Evolutionary conservation across 2,113 vertebrate species (phyloP).

Genomic region (Rhinoptilus africanus): DNA sequence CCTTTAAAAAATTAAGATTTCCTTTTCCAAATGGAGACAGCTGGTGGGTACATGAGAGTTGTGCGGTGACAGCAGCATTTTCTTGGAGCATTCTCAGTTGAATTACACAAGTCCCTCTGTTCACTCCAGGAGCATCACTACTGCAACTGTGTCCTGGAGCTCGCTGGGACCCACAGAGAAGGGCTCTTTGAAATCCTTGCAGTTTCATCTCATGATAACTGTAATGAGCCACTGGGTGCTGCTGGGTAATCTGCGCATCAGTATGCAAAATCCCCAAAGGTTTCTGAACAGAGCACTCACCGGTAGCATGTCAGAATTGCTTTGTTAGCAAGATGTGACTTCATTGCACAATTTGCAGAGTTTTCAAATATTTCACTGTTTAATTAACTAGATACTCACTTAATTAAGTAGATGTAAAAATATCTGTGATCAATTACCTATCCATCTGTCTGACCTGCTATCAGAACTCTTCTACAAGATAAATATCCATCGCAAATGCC

Average conservation of each 20-base stretch:
- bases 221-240: background rate
- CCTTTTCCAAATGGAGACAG: slow-evolving; percentile 40
- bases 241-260: background rate
- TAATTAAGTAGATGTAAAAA: background rate
- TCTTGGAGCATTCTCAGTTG: background rate
- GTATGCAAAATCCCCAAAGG: background rate
- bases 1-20: background rate
- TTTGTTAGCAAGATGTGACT: background rate
- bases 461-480: background rate
- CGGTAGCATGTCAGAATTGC: background rate
- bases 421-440: background rate
- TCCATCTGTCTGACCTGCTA: background rate
- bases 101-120: background rate
- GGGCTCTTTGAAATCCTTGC: slow-evolving; percentile 15
- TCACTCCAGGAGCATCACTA: background rate
- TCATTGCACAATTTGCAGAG: background rate
- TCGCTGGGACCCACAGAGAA: background rate
- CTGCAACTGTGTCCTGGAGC: background rate
- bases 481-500: background rate
- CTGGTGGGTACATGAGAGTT: slow-evolving; percentile 1
- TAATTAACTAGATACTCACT: background rate
- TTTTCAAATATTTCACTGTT: slow-evolving; percentile 15
- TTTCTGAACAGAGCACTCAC: background rate
- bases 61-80: slow-evolving; percentile 5
- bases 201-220: background rate